Base-by-base conservation (phyloP, 1,140 invertebrate genomes). In the Nixonia krombeini region DNA sequence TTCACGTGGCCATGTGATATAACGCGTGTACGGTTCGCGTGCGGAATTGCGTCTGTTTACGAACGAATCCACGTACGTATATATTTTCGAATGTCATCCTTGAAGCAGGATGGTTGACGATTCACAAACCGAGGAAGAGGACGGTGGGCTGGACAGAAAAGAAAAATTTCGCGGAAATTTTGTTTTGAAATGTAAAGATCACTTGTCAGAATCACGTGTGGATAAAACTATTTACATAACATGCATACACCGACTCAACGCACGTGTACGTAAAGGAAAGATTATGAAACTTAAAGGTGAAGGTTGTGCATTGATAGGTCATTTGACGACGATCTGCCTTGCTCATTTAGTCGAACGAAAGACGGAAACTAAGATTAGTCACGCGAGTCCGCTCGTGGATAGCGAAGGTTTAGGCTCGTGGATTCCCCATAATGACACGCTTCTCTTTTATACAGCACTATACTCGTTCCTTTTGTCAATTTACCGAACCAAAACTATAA, bases 221-320 rank as follows among this genome's bases (percentile, higher is more conserved):
- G 61, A 61, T 64, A 41, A 38, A 47, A 29, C 52, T 56, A 63
- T 70, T 70, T 70, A 70, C 59, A 70, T 70, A 70, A 70, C 52
- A 45, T 56, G 46, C 49, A 61, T 4, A 31, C 61, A 64, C 29
- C 61, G 41, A 45, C 25, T 46, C 64, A 64, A 64, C 67, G 56
- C 67, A 52, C 68, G 65, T 57, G 57, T 69, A 55, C 17, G 52
- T 46, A 69, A 53, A 57, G 55, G 45, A 72, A 35, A 46, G 53
- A 72, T 72, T 72, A 59, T 52, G 66, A 65, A 72, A 72, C 47
- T 29, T 9, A 72, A 69, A 72, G 70, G 62, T 72, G 65, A 72
- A 72, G 70, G 70, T 44, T 66, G 35, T 25, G 21, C 46, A 49
- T 70, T 70, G 67, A 65, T 70, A 55, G 47, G 62, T 70, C 53